A percentile compares a stretch with the other conserved stretches of the same genome.
Conservation (phyloP, 1,140 invertebrate species). For the Anastrepha obliqua region DNA sequence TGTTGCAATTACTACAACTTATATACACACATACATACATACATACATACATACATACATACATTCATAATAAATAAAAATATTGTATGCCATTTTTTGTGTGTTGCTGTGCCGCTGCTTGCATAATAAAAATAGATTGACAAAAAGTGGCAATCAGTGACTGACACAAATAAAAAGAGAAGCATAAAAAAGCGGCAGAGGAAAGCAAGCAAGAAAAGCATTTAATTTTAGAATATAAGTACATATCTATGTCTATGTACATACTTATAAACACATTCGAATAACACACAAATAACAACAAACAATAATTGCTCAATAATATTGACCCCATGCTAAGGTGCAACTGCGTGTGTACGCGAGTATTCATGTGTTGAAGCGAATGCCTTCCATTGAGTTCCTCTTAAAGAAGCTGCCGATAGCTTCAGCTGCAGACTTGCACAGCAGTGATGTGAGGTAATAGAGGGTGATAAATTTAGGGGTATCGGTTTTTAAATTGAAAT, state of each 20-base stretch:
- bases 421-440: no score
- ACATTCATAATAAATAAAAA: background rate
- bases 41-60: background rate
- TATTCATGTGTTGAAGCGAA: background rate
- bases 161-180: background rate
- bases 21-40: background rate
- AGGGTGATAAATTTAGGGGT: no score
- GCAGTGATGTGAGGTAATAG: no score
- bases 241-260: background rate
- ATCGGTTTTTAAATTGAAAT: no score
- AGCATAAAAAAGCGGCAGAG: background rate
- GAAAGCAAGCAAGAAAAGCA: background rate
- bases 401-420: no score
- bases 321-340: slow-evolving; percentile 32
- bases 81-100: background rate
- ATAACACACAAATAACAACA: background rate
- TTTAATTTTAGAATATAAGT: background rate
- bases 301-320: slow-evolving; percentile 15
- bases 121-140: background rate
- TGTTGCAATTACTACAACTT: no score
- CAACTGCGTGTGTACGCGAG: background rate
- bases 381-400: no score
- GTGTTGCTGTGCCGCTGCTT: background rate
- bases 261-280: no score
- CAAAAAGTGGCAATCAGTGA: background rate